phyloP scores from a whole-genome alignment of 2,113 vertebrate genomes.

The Emydocephalus ijimae region DNA sequence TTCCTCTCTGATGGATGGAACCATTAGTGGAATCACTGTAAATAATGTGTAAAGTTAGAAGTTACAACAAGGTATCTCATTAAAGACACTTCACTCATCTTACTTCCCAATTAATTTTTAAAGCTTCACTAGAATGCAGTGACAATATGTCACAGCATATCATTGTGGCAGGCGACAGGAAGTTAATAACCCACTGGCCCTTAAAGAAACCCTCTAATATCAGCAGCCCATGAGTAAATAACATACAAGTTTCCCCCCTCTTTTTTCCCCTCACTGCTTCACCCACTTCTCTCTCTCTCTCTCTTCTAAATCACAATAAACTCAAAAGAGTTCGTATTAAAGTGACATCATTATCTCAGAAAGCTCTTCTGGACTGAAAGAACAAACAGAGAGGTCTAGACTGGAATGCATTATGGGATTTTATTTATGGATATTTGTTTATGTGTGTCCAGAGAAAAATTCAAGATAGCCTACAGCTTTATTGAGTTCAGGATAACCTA shows the following conservation, averaged over 20 bases:
- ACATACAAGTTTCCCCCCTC: constrained; percentile 2
- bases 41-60: constrained; percentile 78
- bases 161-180: constrained; percentile 58
- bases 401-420: constrained; percentile 30
- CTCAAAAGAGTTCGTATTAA: constrained; percentile 50
- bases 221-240: constrained; percentile 64
- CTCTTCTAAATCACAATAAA: constrained; percentile 48
- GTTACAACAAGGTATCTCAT: constrained; percentile 83
- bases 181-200: constrained; percentile 69
- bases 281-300: background rate
- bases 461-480: fast-evolving
- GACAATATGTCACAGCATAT: constrained; percentile 72
- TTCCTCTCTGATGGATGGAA: constrained; percentile 74
- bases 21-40: constrained; percentile 82
- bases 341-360: constrained; percentile 65
- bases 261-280: constrained; percentile 1
- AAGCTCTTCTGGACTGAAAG: constrained; percentile 23
- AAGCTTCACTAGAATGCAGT: constrained; percentile 65
- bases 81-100: constrained; percentile 75
- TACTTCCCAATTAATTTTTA: constrained; percentile 81
- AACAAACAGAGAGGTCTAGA: constrained; percentile 30
- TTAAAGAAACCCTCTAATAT: constrained; percentile 61
- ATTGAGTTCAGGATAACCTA: background rate
- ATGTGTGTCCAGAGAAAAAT: background rate
- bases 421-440: background rate